Evolutionary conservation across 2,888 invertebrate species (phyloP).

Genomic region (Colletes collaris): DNA sequence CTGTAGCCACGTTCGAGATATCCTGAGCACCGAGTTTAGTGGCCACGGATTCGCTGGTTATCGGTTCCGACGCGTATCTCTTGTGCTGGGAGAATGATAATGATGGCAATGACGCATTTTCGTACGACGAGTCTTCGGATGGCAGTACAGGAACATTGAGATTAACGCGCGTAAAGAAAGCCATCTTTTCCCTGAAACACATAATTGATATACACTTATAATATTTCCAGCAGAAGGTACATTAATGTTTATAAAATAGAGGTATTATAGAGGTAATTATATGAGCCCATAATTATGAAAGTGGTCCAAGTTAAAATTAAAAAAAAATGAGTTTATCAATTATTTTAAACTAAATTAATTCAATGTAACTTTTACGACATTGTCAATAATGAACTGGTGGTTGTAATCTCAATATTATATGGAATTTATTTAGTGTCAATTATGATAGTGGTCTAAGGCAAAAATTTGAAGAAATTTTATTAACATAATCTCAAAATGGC

Average conservation of each 20-base stretch:
- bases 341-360: no score
- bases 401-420: no score
- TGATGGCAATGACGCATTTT: conserved; percentile 43
- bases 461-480: no score
- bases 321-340: no score
- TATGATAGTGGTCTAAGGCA: no score
- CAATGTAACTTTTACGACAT: no score
- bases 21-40: conserved; percentile 52
- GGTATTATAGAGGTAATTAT: no score
- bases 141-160: conserved; percentile 90
- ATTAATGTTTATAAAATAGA: not conserved
- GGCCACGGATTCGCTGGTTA: conserved; percentile 56
- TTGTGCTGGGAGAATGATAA: conserved; percentile 71
- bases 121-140: conserved; percentile 84
- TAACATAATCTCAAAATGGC: no score
- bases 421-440: no score
- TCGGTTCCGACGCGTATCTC: conserved; percentile 77
- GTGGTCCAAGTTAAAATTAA: no score
- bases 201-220: conserved; percentile 23
- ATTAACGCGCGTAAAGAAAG: conserved; percentile 95
- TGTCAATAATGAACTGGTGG: no score
- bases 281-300: no score
- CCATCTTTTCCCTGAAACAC: conserved; percentile 95
- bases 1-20: conserved; percentile 53
- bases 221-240: not conserved